Conservation (phyloP, 2,888 invertebrate genomes). For the Agelastica alni region DNA sequence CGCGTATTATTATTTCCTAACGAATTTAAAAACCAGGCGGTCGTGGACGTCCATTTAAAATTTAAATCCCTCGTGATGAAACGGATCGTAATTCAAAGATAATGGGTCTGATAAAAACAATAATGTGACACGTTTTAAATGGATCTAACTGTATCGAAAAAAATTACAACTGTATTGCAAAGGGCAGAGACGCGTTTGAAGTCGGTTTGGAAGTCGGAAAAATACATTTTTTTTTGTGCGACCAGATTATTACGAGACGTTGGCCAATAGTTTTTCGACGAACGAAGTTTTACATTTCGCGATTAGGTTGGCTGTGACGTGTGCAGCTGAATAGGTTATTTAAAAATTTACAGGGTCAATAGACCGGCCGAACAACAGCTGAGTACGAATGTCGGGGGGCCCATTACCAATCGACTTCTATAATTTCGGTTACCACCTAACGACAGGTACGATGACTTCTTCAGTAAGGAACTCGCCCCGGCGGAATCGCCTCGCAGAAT, state of each 20-base stretch:
- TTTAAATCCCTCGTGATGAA: constrained; percentile 4
- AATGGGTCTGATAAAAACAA: constrained; percentile 1
- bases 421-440: constrained; percentile 4
- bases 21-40: too few relatives aligned
- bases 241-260: neutral
- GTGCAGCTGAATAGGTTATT: constrained; percentile 1
- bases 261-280: too few relatives aligned
- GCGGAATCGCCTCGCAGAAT: too few relatives aligned
- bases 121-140: neutral
- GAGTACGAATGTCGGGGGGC: constrained; percentile 5
- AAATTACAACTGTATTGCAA: neutral
- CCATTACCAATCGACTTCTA: neutral
- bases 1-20: too few relatives aligned
- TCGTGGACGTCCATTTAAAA: constrained; percentile 11
- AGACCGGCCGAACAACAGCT: constrained; percentile 16
- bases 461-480: too few relatives aligned
- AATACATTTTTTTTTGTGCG: neutral
- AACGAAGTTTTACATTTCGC: too few relatives aligned
- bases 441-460: too few relatives aligned
- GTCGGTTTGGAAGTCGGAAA: too few relatives aligned
- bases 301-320: constrained; percentile 1
- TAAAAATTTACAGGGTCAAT: constrained; percentile 21
- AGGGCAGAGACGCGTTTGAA: too few relatives aligned
- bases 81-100: neutral
- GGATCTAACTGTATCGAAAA: neutral